These are phyloP conservation scores for Cynoglossus semilaevis DNA, from an alignment of 2,113 vertebrate genomes.

Conservation along the genomic window DNA sequence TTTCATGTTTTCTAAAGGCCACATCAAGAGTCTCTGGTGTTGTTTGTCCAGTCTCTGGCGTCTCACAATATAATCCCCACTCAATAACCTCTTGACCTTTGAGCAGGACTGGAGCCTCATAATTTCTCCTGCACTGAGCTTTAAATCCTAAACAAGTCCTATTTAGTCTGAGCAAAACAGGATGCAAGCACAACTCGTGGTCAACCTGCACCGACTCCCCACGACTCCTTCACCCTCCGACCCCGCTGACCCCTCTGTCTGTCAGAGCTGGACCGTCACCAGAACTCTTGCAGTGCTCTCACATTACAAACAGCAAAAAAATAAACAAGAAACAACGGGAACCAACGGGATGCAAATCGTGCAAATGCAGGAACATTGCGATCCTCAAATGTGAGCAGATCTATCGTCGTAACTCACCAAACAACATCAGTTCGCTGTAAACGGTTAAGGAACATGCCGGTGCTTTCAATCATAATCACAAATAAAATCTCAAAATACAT, in stretches of 20 bases:
- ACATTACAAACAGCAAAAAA: background rate
- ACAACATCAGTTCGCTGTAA: too few species aligned
- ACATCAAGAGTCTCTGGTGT: background rate
- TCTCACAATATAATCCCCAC: slow-evolving; percentile 37
- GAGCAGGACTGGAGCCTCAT: slow-evolving; percentile 22
- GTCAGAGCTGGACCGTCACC: slow-evolving; percentile 20
- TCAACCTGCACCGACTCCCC: background rate
- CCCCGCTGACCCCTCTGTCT: background rate
- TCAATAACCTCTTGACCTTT: slow-evolving; percentile 42
- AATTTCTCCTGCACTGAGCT: slow-evolving; percentile 36
- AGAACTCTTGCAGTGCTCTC: slow-evolving; percentile 20
- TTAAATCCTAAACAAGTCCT: slow-evolving; percentile 31
- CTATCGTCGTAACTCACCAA: too few species aligned
- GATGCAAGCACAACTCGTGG: slow-evolving; percentile 23
- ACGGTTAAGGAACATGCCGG: too few species aligned
- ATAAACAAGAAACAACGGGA: background rate
- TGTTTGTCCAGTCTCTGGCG: slow-evolving; percentile 23
- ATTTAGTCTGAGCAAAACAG: slow-evolving; percentile 36
- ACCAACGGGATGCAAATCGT: background rate
- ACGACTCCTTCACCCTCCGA: background rate
- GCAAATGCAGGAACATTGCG: too few species aligned
- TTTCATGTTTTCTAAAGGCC: slow-evolving; percentile 13
- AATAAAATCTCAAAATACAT: too few species aligned
- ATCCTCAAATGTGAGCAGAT: too few species aligned
- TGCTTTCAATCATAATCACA: too few species aligned